Evolutionary conservation across 2,888 invertebrate genomes (phyloP).

Genomic region (Crematogaster levior): DNA sequence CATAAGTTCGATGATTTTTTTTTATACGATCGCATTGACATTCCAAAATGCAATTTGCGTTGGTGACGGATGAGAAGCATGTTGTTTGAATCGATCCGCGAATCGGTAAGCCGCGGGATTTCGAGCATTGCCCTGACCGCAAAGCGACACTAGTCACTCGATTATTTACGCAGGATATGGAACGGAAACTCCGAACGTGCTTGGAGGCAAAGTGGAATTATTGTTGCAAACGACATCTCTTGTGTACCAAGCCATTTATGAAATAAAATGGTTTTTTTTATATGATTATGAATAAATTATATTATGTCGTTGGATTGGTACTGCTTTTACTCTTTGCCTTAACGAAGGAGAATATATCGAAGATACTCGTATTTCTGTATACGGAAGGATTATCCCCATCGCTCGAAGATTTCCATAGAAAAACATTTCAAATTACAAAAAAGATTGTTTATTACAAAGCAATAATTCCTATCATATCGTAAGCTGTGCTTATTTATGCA

Average conservation of each 20-base stretch:
- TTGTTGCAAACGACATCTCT: slow-evolving; percentile 77
- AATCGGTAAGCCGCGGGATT: slow-evolving; percentile 32
- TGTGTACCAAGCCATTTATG: slow-evolving; percentile 77
- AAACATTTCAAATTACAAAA: background rate
- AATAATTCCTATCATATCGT: background rate
- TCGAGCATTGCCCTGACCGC: slow-evolving; percentile 47
- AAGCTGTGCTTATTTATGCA: background rate
- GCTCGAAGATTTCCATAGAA: background rate
- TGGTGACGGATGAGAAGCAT: slow-evolving; percentile 18
- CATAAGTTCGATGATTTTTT: slow-evolving; percentile 64
- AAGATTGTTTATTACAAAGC: slow-evolving; percentile 5
- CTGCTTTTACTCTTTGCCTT: slow-evolving; percentile 39
- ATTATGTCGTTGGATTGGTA: slow-evolving; percentile 81
- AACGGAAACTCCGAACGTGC: slow-evolving; percentile 66
- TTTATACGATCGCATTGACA: slow-evolving; percentile 64
- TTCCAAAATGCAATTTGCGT: slow-evolving; percentile 67
- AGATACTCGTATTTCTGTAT: background rate
- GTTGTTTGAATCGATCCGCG: slow-evolving; percentile 10
- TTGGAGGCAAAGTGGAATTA: slow-evolving; percentile 66
- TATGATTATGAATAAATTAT: slow-evolving; percentile 83
- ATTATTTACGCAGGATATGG: slow-evolving; percentile 75
- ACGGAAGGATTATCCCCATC: background rate
- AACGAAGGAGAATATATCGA: background rate
- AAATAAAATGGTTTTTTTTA: slow-evolving; percentile 81
- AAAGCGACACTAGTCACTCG: slow-evolving; percentile 73